Evolutionary conservation across 2,888 invertebrate species (phyloP).

Genomic region (Sylvicola fuscatus): DNA sequence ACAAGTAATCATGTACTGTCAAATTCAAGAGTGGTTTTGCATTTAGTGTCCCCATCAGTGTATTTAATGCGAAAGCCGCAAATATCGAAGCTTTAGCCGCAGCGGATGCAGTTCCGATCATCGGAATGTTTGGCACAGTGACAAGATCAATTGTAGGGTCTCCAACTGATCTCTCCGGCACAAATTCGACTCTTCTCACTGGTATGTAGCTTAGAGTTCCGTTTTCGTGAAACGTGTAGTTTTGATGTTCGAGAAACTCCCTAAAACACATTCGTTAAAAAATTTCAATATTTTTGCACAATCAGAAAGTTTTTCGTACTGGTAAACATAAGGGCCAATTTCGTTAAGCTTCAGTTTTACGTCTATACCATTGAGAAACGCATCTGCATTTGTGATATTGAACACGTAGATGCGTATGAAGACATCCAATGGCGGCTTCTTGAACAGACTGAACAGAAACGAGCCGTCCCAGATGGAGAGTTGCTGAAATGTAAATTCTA

Average conservation of each 20-base stretch:
- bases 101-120: slow-evolving; percentile 27
- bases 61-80: slow-evolving; percentile 36
- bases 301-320: slow-evolving; percentile 35
- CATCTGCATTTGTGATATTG: slow-evolving; percentile 57
- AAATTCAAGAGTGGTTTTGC: slow-evolving; percentile 40
- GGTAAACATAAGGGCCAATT: slow-evolving; percentile 65
- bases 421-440: slow-evolving; percentile 41
- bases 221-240: slow-evolving; percentile 39
- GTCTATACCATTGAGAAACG: slow-evolving; percentile 40
- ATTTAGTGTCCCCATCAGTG: slow-evolving; percentile 32
- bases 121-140: slow-evolving; percentile 46
- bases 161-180: slow-evolving; percentile 42
- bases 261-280: slow-evolving; percentile 25
- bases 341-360: slow-evolving; percentile 45
- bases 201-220: slow-evolving; percentile 47
- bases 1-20: slow-evolving; percentile 48
- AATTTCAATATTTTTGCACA: neutral
- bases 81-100: slow-evolving; percentile 18
- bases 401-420: slow-evolving; percentile 47
- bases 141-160: slow-evolving; percentile 37
- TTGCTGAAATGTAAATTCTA: slow-evolving; percentile 1
- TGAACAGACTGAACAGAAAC: slow-evolving; percentile 37
- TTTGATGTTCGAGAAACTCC: slow-evolving; percentile 43
- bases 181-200: slow-evolving; percentile 32
- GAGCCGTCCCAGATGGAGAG: slow-evolving; percentile 30